Conservation (phyloP, 2,888 invertebrate species). For the Tortricodes alternella region DNA sequence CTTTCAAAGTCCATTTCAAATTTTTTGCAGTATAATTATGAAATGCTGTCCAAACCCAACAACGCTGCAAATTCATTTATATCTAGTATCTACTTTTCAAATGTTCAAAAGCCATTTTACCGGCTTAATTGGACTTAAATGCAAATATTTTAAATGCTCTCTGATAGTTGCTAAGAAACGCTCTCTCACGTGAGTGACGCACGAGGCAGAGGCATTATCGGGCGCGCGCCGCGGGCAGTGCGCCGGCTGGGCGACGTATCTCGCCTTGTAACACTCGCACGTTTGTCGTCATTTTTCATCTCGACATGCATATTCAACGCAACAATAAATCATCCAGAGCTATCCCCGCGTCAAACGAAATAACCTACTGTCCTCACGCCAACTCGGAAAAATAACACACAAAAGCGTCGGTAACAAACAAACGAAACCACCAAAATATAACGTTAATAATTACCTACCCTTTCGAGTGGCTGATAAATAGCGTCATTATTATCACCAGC, state of each 20-base stretch:
- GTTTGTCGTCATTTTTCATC: slow-evolving; percentile 78
- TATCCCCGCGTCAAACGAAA: slow-evolving; percentile 68
- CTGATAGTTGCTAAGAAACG: not conserved
- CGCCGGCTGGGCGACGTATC: slow-evolving; percentile 37
- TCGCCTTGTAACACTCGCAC: slow-evolving; percentile 59
- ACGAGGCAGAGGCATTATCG: slow-evolving; percentile 21
- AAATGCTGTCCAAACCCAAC: not conserved
- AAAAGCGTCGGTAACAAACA: slow-evolving; percentile 71
- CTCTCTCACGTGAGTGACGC: not conserved
- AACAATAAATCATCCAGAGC: slow-evolving; percentile 76
- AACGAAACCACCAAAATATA: slow-evolving; percentile 71
- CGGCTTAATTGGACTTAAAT: too few species aligned
- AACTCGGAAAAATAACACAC: slow-evolving; percentile 65
- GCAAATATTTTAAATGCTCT: too few species aligned
- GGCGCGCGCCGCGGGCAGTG: slow-evolving; percentile 22
- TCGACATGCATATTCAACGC: slow-evolving; percentile 80
- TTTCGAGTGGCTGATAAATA: slow-evolving; percentile 78
- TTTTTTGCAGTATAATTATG: not conserved
- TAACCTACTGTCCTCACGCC: slow-evolving; percentile 70
- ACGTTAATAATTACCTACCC: slow-evolving; percentile 79
- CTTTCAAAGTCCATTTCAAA: not conserved
- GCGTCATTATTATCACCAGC: slow-evolving; percentile 78
- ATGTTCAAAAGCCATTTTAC: too few species aligned
- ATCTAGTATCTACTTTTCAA: too few species aligned
- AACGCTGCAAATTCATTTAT: too few species aligned